phyloP scores from a whole-genome alignment of 2,113 vertebrate species.

The Hypanus sabinus region DNA sequence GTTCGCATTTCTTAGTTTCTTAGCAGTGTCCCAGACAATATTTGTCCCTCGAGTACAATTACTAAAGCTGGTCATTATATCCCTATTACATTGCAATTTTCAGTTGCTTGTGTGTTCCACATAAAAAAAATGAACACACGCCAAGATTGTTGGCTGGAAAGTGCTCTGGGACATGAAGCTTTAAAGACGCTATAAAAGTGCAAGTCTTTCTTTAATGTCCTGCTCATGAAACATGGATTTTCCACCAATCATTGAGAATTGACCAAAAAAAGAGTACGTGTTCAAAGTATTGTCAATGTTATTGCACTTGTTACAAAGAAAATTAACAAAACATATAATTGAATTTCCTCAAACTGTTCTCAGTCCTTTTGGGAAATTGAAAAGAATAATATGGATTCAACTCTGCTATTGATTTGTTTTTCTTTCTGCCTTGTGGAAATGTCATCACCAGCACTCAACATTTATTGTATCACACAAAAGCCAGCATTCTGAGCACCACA shows the following conservation, averaged over 20 bases:
- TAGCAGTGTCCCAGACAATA: too few relatives aligned
- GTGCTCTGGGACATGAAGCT: too few relatives aligned
- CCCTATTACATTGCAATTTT: too few relatives aligned
- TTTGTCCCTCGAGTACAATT: too few relatives aligned
- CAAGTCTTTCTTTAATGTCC: too few relatives aligned
- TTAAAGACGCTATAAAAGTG: too few relatives aligned
- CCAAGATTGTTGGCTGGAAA: too few relatives aligned
- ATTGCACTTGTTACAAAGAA: background rate
- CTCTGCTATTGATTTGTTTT: background rate
- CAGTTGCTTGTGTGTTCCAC: too few relatives aligned
- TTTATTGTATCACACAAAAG: background rate
- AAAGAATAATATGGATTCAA: background rate
- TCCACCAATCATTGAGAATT: background rate
- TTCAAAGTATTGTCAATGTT: background rate
- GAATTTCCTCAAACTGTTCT: background rate
- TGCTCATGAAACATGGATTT: background rate
- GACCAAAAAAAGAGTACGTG: background rate
- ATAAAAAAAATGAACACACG: too few relatives aligned
- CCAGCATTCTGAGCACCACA: background rate
- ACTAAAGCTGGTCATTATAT: too few relatives aligned
- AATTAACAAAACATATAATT: background rate
- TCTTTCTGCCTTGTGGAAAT: background rate
- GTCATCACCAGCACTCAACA: background rate
- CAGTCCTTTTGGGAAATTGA: background rate
- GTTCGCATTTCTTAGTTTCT: too few relatives aligned